A percentile compares a stretch with the other conserved stretches of the same genome.
phyloP scores from a whole-genome alignment of 2,888 invertebrate genomes.

The Eristalis pertinax region DNA sequence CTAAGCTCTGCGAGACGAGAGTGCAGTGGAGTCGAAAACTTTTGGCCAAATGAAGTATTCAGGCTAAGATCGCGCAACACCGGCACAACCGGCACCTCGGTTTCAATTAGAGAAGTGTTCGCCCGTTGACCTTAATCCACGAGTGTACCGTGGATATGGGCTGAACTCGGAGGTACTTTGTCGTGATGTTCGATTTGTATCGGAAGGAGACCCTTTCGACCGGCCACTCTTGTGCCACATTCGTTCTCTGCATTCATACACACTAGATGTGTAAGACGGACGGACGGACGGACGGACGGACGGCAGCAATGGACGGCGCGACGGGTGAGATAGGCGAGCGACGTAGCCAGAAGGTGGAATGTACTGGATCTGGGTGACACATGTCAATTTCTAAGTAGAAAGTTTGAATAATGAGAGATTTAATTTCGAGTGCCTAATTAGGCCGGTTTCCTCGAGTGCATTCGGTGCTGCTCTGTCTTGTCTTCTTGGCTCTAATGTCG shows the following conservation, averaged over 20 bases:
- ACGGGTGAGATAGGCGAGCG: background rate
- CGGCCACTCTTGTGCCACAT: conserved; percentile 63
- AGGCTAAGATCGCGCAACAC: conserved; percentile 26
- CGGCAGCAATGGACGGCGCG: too few relatives aligned
- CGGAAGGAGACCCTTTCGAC: conserved; percentile 69
- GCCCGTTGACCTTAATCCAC: conserved; percentile 72
- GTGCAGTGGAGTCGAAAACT: conserved; percentile 46
- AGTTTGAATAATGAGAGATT: conserved; percentile 69
- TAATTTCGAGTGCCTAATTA: conserved; percentile 66
- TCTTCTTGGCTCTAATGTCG: background rate
- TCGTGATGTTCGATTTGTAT: conserved; percentile 72
- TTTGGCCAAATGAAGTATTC: conserved; percentile 51
- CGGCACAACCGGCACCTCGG: conserved; percentile 18
- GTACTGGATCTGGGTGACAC: conserved; percentile 65
- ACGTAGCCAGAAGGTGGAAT: conserved; percentile 49
- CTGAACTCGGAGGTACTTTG: conserved; percentile 51
- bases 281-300: too few relatives aligned
- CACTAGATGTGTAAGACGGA: conserved; percentile 25
- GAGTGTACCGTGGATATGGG: conserved; percentile 44
- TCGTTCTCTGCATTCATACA: conserved; percentile 30
- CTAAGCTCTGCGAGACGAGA: conserved; percentile 30
- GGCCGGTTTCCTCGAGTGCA: conserved; percentile 14
- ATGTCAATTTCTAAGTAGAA: conserved; percentile 71
- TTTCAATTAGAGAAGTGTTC: conserved; percentile 72
- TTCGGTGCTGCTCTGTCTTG: background rate